These are phyloP conservation scores for Melanchra persicariae DNA, from an alignment of 2,888 invertebrate species.

Conservation along the genomic window DNA sequence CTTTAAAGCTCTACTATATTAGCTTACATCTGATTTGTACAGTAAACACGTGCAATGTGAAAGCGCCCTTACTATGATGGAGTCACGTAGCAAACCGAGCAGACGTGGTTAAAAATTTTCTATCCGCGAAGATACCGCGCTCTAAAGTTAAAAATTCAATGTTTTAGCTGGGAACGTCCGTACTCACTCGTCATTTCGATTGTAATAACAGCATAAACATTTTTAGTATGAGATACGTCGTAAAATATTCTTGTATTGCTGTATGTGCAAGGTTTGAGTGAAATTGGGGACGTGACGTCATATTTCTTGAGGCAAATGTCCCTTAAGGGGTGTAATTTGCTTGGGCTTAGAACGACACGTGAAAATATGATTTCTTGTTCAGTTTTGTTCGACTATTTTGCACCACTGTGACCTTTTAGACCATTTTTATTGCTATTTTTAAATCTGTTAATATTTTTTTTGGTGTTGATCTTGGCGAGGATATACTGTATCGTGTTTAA, in stretches of 20 bases:
- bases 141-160: constrained; percentile 82
- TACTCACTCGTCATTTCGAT: constrained; percentile 66
- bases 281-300: constrained; percentile 51
- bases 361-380: not conserved
- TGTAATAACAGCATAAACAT: constrained; percentile 67
- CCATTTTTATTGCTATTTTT: too few relatives aligned
- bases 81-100: constrained; percentile 77
- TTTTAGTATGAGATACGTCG: constrained; percentile 55
- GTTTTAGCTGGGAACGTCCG: constrained; percentile 65
- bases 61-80: constrained; percentile 70
- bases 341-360: too few relatives aligned
- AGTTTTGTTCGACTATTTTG: not conserved
- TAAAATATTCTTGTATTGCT: constrained; percentile 51
- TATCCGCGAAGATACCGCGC: constrained; percentile 71
- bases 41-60: constrained; percentile 59
- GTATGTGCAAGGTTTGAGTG: constrained; percentile 30
- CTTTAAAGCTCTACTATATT: constrained; percentile 32
- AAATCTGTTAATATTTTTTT: too few relatives aligned
- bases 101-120: constrained; percentile 80
- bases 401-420: too few relatives aligned
- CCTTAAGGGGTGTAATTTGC: not conserved
- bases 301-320: not conserved
- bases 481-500: too few relatives aligned
- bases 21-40: constrained; percentile 57
- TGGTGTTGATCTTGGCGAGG: too few relatives aligned